phyloP scores from a whole-genome alignment of 1,140 invertebrate species.

The Neotoxoptera formosana region DNA sequence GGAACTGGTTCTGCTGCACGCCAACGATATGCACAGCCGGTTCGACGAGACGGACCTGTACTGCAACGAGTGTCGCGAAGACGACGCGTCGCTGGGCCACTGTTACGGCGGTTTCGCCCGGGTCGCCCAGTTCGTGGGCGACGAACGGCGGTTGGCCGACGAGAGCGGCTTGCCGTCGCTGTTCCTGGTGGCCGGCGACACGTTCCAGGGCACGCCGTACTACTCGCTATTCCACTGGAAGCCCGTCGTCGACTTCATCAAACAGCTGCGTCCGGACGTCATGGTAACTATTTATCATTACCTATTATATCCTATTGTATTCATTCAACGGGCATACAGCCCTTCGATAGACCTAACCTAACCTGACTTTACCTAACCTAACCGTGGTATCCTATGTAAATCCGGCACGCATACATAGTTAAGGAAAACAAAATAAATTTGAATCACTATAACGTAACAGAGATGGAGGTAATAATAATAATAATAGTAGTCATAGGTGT shows the following conservation, averaged over 20 bases:
- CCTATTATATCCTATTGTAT: too few species aligned
- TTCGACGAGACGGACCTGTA: constrained; percentile 76
- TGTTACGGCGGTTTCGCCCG: constrained; percentile 77
- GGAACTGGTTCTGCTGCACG: constrained; percentile 73
- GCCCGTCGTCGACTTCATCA: constrained; percentile 79
- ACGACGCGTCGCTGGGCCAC: constrained; percentile 46
- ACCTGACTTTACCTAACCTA: too few species aligned
- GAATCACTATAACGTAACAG: too few species aligned
- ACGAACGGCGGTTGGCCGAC: constrained; percentile 67
- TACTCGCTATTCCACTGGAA: constrained; percentile 81
- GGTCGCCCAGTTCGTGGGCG: constrained; percentile 71
- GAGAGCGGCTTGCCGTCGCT: constrained; percentile 68
- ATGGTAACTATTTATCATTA: constrained; percentile 69
- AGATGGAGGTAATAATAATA: too few species aligned
- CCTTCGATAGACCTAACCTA: too few species aligned
- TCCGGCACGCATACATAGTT: too few species aligned
- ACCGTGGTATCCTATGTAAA: too few species aligned
- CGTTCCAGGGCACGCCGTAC: constrained; percentile 86
- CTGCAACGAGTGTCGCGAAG: constrained; percentile 57
- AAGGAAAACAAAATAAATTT: too few species aligned
- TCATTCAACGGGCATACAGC: too few species aligned
- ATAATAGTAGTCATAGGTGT: too few species aligned
- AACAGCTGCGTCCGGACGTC: constrained; percentile 79
- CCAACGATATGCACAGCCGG: constrained; percentile 88
- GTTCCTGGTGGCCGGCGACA: constrained; percentile 87